Conservation (phyloP, 2,888 invertebrate species). For the Megaustenia siamemsis region DNA sequence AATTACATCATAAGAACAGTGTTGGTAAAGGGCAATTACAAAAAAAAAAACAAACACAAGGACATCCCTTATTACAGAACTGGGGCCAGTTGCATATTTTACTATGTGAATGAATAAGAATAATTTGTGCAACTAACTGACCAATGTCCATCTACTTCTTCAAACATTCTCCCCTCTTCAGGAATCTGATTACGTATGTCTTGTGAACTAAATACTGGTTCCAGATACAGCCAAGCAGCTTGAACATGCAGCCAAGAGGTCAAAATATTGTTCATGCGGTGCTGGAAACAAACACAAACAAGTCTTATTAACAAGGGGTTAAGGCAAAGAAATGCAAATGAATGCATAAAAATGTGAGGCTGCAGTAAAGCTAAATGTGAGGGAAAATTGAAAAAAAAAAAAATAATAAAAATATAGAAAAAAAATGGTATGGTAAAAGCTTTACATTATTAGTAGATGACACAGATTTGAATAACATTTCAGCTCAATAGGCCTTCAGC, state of each 20-base stretch:
- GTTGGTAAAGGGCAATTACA: neutral
- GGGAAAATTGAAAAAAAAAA: no score
- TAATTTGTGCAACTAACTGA: slow-evolving; percentile 60
- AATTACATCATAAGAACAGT: neutral
- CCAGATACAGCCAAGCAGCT: slow-evolving; percentile 79
- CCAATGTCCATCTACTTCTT: slow-evolving; percentile 79
- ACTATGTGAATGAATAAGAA: no score
- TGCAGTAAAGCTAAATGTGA: no score
- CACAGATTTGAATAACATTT: no score
- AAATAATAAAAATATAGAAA: no score
- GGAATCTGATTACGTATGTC: slow-evolving; percentile 80
- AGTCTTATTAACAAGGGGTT: no score
- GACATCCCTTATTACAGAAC: neutral
- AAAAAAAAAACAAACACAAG: neutral
- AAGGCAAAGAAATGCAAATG: no score
- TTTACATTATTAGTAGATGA: no score
- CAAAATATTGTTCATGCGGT: slow-evolving; percentile 77
- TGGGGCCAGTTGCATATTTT: no score
- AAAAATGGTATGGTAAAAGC: no score
- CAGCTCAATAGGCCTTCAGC: no score
- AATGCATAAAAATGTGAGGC: no score
- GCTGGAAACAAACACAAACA: slow-evolving; percentile 61
- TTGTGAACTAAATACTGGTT: slow-evolving; percentile 79
- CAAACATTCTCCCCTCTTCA: slow-evolving; percentile 79
- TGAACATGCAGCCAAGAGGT: slow-evolving; percentile 80